A percentile compares a stretch with the other conserved stretches of the same genome.
phyloP scores from a whole-genome alignment of 2,888 invertebrate genomes.

The Opisthograptis luteolata region DNA sequence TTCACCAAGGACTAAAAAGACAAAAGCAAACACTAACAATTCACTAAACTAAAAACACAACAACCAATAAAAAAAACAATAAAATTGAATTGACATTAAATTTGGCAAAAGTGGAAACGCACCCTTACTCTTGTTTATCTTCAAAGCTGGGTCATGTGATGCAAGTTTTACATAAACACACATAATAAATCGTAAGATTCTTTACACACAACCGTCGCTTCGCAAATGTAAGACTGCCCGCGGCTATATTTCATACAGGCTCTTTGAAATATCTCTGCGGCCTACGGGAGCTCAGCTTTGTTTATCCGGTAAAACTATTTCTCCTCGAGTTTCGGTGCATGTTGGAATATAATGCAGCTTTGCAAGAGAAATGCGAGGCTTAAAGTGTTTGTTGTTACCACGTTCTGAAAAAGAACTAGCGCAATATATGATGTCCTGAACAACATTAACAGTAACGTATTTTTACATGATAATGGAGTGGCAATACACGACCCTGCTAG shows the following conservation, averaged over 20 bases:
- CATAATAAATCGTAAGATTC: slow-evolving; percentile 23
- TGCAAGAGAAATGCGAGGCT: slow-evolving; percentile 1
- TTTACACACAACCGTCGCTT: slow-evolving; percentile 32
- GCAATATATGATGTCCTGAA: too few species aligned
- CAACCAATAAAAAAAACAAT: too few species aligned
- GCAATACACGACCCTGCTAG: too few species aligned
- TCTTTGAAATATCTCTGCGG: slow-evolving; percentile 43
- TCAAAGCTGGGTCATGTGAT: neutral
- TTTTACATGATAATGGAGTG: too few species aligned
- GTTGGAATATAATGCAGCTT: slow-evolving; percentile 23
- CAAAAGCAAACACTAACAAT: too few species aligned
- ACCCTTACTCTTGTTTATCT: too few species aligned
- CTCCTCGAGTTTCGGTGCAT: slow-evolving; percentile 23
- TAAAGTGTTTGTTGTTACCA: neutral
- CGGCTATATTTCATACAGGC: slow-evolving; percentile 48
- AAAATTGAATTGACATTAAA: too few species aligned
- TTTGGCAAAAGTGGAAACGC: too few species aligned
- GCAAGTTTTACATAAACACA: slow-evolving; percentile 16
- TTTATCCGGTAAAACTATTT: slow-evolving; percentile 34
- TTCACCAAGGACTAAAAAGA: too few species aligned
- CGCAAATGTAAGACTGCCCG: slow-evolving; percentile 40
- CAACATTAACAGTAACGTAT: too few species aligned
- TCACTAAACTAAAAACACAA: too few species aligned
- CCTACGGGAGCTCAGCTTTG: slow-evolving; percentile 33
- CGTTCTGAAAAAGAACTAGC: neutral